These are phyloP conservation scores for Etheostoma perlongum DNA, from an alignment of 2,797 vertebrate genomes.

Conservation along the genomic window DNA sequence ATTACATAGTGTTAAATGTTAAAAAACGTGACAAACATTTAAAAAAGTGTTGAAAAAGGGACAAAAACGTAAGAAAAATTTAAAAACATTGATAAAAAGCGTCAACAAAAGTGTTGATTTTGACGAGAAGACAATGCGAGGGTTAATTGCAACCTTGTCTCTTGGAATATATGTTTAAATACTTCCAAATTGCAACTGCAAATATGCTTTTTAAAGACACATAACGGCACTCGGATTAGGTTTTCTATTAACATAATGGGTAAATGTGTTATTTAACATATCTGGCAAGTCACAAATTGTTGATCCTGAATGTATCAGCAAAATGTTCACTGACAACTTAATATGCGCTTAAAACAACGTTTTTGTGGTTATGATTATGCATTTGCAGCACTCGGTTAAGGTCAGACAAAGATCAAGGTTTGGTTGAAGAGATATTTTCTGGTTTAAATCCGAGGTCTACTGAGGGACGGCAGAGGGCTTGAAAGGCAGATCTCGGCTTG, in stretches of 20 bases:
- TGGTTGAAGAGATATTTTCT: no score
- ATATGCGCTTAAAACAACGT: neutral
- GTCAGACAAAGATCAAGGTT: no score
- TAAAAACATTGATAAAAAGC: no score
- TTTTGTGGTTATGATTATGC: neutral
- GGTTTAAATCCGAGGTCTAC: no score
- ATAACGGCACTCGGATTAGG: neutral
- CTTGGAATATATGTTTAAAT: neutral
- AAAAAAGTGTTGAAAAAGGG: no score
- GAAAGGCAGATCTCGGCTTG: no score
- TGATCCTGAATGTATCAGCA: neutral
- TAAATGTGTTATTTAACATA: neutral
- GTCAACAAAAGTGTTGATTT: no score
- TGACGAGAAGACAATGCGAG: no score
- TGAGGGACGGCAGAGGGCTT: no score
- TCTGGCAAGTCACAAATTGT: neutral
- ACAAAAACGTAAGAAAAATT: no score
- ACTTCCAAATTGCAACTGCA: neutral
- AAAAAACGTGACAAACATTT: no score
- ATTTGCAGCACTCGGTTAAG: neutral
- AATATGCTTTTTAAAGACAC: neutral
- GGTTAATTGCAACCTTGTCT: neutral
- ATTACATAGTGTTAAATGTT: no score
- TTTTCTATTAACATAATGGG: neutral
- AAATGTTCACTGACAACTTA: neutral